phyloP scores from a whole-genome alignment of 1,140 invertebrate genomes.

The Drosophila albomicans region DNA sequence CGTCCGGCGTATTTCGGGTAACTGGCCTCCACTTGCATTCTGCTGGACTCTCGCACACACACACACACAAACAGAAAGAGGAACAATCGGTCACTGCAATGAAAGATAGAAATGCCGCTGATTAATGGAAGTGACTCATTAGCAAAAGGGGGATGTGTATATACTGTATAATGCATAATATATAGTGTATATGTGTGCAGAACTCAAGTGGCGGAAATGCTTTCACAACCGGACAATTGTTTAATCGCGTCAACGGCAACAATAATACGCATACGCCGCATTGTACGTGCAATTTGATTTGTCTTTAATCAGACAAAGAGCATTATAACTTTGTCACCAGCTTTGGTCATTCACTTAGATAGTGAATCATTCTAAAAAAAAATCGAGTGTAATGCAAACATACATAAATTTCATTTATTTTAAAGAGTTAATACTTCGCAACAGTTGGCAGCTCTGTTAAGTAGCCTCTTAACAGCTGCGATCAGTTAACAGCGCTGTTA shows the following conservation, averaged over 20 bases:
- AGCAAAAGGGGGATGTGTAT: slow-evolving; percentile 7
- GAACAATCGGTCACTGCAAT: slow-evolving; percentile 43
- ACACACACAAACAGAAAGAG: not conserved
- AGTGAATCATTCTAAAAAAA: slow-evolving; percentile 19
- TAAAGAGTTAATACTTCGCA: slow-evolving; percentile 2
- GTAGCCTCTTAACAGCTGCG: not conserved
- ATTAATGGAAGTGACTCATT: slow-evolving; percentile 74
- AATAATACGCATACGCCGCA: slow-evolving; percentile 51
- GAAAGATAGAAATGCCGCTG: slow-evolving; percentile 51
- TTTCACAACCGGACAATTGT: slow-evolving; percentile 78
- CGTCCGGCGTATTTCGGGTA: slow-evolving; percentile 82
- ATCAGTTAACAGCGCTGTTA: slow-evolving; percentile 18
- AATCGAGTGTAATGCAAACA: not conserved
- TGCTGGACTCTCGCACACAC: slow-evolving; percentile 5
- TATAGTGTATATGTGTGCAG: slow-evolving; percentile 24
- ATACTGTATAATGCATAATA: slow-evolving; percentile 10
- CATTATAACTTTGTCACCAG: slow-evolving; percentile 26
- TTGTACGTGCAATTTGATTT: slow-evolving; percentile 48
- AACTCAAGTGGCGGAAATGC: slow-evolving; percentile 67
- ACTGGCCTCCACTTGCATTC: slow-evolving; percentile 81
- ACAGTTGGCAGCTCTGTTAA: slow-evolving; percentile 4
- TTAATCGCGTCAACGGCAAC: slow-evolving; percentile 71
- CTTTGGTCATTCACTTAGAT: slow-evolving; percentile 3
- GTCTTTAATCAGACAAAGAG: slow-evolving; percentile 30
- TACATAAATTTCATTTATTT: not conserved